These are phyloP conservation scores for Melipona bicolor DNA, from an alignment of 2,888 invertebrate species.

Conservation along the genomic window DNA sequence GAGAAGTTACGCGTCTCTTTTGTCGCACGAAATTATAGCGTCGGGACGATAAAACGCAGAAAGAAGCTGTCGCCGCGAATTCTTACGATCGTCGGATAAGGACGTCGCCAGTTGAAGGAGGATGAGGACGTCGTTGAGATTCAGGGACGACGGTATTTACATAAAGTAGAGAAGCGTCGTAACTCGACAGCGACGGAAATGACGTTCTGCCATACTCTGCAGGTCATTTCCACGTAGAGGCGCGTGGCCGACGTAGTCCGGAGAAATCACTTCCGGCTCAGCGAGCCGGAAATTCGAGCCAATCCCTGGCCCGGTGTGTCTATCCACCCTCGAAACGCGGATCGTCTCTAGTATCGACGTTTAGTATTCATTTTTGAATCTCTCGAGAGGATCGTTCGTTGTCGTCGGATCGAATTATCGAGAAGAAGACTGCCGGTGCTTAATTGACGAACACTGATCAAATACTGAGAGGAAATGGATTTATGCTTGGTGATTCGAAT, in stretches of 20 bases:
- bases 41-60: conserved; percentile 36
- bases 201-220: conserved; percentile 71
- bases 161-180: conserved; percentile 65
- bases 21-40: conserved; percentile 19
- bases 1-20: conserved; percentile 15
- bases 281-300: conserved; percentile 76
- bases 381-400: conserved; percentile 25
- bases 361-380: conserved; percentile 50
- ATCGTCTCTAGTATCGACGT: conserved; percentile 43
- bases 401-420: conserved; percentile 25
- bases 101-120: not conserved
- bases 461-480: conserved; percentile 16
- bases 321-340: conserved; percentile 47
- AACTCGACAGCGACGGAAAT: conserved; percentile 70
- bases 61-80: conserved; percentile 24
- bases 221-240: conserved; percentile 75
- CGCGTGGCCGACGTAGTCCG: conserved; percentile 68
- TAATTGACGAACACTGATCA: conserved; percentile 23
- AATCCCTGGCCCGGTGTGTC: conserved; percentile 65
- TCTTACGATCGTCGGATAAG: conserved; percentile 21
- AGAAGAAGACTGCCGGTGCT: not conserved
- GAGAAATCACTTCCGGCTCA: conserved; percentile 77
- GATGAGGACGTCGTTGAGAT: conserved; percentile 10
- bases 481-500: conserved; percentile 24
- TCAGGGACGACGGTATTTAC: conserved; percentile 58